Conservation (phyloP, 1,140 invertebrate genomes). For the Brachionus asplanchnoidis region DNA sequence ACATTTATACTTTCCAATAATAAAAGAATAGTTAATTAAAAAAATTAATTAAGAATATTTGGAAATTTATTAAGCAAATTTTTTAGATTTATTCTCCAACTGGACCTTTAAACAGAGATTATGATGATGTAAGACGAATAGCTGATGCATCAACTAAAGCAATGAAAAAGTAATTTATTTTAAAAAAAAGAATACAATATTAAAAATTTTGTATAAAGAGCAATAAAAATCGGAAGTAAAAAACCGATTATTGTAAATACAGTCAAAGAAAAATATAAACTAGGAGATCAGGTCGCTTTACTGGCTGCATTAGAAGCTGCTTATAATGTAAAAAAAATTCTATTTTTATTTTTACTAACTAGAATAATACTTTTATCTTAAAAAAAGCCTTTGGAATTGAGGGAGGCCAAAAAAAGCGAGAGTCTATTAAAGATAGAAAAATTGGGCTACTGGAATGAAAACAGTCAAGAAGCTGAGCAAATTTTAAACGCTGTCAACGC, state of each 20-base stretch:
- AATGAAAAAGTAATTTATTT: conserved; percentile 27
- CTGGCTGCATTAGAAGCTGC: conserved; percentile 17
- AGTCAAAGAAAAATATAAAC: background rate
- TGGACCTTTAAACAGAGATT: conserved; percentile 36
- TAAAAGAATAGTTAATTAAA: conserved; percentile 14
- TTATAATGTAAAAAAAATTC: background rate
- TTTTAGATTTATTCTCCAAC: conserved; percentile 30
- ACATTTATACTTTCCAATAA: conserved; percentile 20
- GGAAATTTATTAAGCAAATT: background rate
- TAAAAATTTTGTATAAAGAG: background rate
- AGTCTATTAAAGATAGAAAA: background rate
- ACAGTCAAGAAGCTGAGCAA: background rate
- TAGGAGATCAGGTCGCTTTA: background rate
- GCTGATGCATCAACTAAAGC: conserved; percentile 22
- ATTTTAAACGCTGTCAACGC: background rate
- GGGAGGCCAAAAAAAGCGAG: background rate
- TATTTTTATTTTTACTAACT: no score
- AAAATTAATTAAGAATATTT: background rate
- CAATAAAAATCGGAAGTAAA: conserved; percentile 31
- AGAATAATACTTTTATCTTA: background rate
- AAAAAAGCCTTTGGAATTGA: conserved; percentile 23
- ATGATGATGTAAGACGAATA: conserved; percentile 35
- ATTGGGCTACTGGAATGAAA: conserved; percentile 6
- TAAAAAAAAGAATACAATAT: background rate
- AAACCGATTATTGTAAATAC: conserved; percentile 24